A percentile compares a stretch with the other conserved stretches of the same genome.
phyloP scores from a whole-genome alignment of 2,888 invertebrate genomes.

The Thysanoteuthis rhombus region DNA sequence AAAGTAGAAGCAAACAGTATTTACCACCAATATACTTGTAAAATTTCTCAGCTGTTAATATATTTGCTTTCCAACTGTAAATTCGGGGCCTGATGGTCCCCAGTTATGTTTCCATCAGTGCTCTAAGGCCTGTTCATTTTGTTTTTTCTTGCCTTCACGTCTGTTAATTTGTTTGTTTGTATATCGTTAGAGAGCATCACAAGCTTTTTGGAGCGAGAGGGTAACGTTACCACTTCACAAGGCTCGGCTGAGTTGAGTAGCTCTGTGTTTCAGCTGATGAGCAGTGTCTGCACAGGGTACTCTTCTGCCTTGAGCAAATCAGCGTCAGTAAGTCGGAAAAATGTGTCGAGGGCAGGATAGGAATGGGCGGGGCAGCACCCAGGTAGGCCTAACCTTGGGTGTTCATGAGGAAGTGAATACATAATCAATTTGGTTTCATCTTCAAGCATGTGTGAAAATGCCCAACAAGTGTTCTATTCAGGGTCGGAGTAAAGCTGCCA shows the following conservation, averaged over 20 bases:
- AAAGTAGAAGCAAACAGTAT: not conserved
- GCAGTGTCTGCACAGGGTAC: not conserved
- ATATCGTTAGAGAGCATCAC: not conserved
- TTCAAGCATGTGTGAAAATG: too few relatives aligned
- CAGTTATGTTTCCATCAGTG: not conserved
- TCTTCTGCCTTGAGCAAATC: not conserved
- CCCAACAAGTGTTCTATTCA: too few relatives aligned
- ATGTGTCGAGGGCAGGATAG: not conserved
- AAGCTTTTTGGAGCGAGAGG: not conserved
- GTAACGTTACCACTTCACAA: not conserved
- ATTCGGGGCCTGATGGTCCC: not conserved
- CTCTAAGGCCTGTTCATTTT: not conserved
- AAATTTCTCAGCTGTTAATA: not conserved
- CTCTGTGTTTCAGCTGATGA: not conserved
- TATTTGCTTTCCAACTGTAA: not conserved
- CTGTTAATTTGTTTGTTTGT: not conserved
- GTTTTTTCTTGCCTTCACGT: not conserved
- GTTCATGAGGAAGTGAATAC: not conserved
- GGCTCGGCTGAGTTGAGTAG: not conserved
- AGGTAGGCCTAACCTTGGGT: not conserved
- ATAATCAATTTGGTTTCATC: too few relatives aligned
- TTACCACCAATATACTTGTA: not conserved
- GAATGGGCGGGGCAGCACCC: not conserved
- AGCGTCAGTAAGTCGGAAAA: not conserved
- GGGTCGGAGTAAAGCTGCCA: too few relatives aligned